Evolutionary conservation across 2,888 invertebrate species (phyloP), one percentile per base, ranked within the genome.

Genomic region (Volucella inanis): DNA sequence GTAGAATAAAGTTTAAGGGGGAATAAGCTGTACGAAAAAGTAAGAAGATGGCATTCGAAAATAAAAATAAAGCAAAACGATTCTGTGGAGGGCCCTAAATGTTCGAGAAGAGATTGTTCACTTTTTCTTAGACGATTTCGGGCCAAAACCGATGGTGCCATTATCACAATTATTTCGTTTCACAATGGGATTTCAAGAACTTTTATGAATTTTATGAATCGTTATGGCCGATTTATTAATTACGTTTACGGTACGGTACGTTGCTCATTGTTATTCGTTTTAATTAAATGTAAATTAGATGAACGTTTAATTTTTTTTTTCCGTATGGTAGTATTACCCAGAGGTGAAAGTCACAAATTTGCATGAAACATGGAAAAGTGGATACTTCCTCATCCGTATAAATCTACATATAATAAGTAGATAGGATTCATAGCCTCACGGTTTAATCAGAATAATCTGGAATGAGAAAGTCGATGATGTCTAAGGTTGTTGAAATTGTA

Each of bases 121-220:
- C 18, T 62, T 72, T 52, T 15, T 38, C 8, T 50, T 43, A 41
- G 49, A 14, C 49, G 2, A 8, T 43, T 22, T 9, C 31, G n/a
- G 8, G 18, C 45, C 57, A 15, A 18, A 43, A 8, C 9, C 11
- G 6, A 8, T 12, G 47, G 62, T 47, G n/a, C 45, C 77, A 22
- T 77, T 70, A 54, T 77, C 62, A 15, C 49, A 62, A 77, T 77
- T 70, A 77, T 77, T 77, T 49, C 70, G 68, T 62, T 77, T 77
- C 70, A 70, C 77, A 62, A 77, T 77, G 55, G 77, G 77, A 77
- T 70, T 70, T 70, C 43, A 39, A 61, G 49, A 68, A 41, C 77
- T 77, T 77, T 49, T n/a, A 41, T 2, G 47, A 59, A 70, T 57
- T 61, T 59, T 67, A 76, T 67, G 59, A 67, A 59, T 52, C 31